Conservation (phyloP, 2,888 invertebrate genomes). For the Napeogenes inachia region DNA sequence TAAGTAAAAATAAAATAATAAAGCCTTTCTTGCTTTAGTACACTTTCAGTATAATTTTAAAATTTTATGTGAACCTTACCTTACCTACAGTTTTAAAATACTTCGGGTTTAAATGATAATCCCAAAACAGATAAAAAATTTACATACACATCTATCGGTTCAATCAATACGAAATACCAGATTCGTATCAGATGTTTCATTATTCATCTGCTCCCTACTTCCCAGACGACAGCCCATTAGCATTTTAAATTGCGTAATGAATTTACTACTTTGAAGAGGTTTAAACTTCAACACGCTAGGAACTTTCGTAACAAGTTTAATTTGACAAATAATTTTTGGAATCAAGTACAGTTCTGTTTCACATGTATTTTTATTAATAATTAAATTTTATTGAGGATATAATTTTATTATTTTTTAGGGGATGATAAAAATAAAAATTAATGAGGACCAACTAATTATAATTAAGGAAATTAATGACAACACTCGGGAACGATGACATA, state of each 20-base stretch:
- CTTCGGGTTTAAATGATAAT: neutral
- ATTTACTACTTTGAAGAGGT: slow-evolving; percentile 46
- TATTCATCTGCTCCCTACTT: slow-evolving; percentile 56
- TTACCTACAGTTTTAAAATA: neutral
- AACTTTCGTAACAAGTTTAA: slow-evolving; percentile 12
- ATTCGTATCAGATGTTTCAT: slow-evolving; percentile 59
- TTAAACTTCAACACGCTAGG: slow-evolving; percentile 22
- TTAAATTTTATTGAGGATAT: too few species aligned
- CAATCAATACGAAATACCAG: slow-evolving; percentile 48
- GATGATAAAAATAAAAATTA: too few species aligned
- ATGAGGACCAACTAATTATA: too few species aligned
- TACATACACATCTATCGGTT: slow-evolving; percentile 20
- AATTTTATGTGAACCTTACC: too few species aligned
- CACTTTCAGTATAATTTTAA: too few species aligned
- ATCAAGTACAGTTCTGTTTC: slow-evolving; percentile 5
- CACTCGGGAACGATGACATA: neutral
- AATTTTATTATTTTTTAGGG: too few species aligned
- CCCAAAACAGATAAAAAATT: slow-evolving; percentile 6
- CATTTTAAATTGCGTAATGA: slow-evolving; percentile 71
- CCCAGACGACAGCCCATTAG: slow-evolving; percentile 64
- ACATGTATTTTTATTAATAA: neutral
- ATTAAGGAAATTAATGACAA: too few species aligned
- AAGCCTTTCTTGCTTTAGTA: too few species aligned
- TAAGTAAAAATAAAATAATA: too few species aligned
- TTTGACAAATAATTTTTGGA: slow-evolving; percentile 13